phyloP scores from a whole-genome alignment of 2,888 invertebrate genomes.

The Caradrina clavipalpis region DNA sequence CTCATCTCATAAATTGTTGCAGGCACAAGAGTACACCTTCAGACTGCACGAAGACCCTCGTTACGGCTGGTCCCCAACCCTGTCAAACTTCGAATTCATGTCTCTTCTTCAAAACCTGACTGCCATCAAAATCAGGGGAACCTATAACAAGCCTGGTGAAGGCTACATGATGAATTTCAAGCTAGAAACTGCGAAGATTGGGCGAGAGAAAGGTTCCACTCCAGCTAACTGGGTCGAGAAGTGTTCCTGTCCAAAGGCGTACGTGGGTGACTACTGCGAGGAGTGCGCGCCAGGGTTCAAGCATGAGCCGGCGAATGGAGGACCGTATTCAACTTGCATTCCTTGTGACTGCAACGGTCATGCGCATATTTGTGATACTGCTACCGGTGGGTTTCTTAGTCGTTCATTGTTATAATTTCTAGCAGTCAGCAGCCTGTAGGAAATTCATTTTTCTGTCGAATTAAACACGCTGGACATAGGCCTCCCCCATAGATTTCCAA shows the following conservation, averaged over 20 bases:
- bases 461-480: too few species aligned
- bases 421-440: too few species aligned
- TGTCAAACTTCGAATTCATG: conserved; percentile 97
- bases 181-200: conserved; percentile 96
- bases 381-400: conserved; percentile 92
- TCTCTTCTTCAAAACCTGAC: conserved; percentile 98
- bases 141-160: conserved; percentile 95
- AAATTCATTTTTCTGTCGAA: too few species aligned
- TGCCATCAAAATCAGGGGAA: conserved; percentile 97
- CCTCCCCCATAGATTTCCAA: too few species aligned
- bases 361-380: conserved; percentile 98
- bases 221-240: conserved; percentile 98
- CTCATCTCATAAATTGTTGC: conserved; percentile 66
- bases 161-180: conserved; percentile 97
- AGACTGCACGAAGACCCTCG: conserved; percentile 97
- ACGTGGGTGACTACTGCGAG: conserved; percentile 99
- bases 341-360: conserved; percentile 99
- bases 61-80: conserved; percentile 98
- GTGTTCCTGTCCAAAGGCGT: conserved; percentile 97
- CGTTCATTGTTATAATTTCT: too few species aligned
- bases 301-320: conserved; percentile 97
- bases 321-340: conserved; percentile 98
- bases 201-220: conserved; percentile 92
- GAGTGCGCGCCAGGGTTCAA: conserved; percentile 98
- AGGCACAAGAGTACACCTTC: conserved; percentile 95